These are phyloP conservation scores for Calameuta filiformis DNA, from an alignment of 2,888 invertebrate genomes.

Conservation along the genomic window DNA sequence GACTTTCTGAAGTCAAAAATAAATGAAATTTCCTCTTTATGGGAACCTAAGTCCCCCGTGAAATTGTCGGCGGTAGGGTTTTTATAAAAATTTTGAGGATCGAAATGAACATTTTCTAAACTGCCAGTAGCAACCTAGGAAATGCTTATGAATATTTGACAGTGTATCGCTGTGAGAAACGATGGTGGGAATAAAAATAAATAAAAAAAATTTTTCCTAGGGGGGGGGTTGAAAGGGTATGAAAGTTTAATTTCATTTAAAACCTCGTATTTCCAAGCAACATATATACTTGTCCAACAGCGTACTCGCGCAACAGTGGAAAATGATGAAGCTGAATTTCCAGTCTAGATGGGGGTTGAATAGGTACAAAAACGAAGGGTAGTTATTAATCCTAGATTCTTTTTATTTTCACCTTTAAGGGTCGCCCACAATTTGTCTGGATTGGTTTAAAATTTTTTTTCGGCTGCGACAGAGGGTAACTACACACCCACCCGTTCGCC, in stretches of 20 bases:
- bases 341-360: background rate
- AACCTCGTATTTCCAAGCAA: background rate
- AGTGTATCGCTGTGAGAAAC: constrained; percentile 3
- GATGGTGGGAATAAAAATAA: constrained; percentile 1
- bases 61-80: background rate
- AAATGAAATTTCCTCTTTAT: background rate
- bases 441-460: background rate
- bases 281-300: background rate
- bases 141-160: constrained; percentile 17
- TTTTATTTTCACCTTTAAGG: background rate
- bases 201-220: constrained; percentile 12
- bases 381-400: background rate
- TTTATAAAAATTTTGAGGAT: background rate
- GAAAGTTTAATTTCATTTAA: background rate
- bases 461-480: too few species aligned
- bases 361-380: background rate
- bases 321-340: background rate
- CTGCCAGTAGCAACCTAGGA: background rate
- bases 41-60: background rate
- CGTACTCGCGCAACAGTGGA: too few species aligned
- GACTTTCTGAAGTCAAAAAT: constrained; percentile 23
- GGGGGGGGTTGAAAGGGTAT: background rate
- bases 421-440: too few species aligned
- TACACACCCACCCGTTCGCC: too few species aligned
- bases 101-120: background rate